These are phyloP conservation scores for Venustoraphidia nigricollis DNA, from an alignment of 2,888 invertebrate species.

Conservation along the genomic window DNA sequence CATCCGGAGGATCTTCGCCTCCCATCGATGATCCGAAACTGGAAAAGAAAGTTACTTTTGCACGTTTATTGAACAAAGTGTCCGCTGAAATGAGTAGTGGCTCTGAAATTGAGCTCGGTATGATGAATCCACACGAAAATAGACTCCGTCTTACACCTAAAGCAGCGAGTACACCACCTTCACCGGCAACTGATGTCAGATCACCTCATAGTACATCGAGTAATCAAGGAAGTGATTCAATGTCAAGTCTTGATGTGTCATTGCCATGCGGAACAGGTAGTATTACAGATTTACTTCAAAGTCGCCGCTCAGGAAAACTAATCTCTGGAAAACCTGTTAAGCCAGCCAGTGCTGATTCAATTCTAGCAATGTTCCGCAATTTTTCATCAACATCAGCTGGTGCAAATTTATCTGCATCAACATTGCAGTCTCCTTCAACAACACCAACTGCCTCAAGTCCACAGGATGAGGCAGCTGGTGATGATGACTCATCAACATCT, in stretches of 20 bases:
- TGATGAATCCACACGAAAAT: conserved; percentile 17
- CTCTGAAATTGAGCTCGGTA: conserved; percentile 46
- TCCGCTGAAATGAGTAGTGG: conserved; percentile 66
- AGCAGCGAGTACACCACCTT: conserved; percentile 42
- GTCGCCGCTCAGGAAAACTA: conserved; percentile 19
- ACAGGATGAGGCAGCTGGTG: conserved; percentile 53
- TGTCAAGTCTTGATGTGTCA: conserved; percentile 56
- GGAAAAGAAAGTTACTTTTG: conserved; percentile 67
- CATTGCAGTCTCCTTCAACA: conserved; percentile 48
- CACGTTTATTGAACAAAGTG: conserved; percentile 54
- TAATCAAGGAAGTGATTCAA: conserved; percentile 62
- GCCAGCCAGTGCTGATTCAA: conserved; percentile 64
- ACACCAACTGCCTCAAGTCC: conserved; percentile 61
- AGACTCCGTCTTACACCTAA: conserved; percentile 25
- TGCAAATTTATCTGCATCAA: conserved; percentile 41
- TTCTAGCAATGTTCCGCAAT: conserved; percentile 62
- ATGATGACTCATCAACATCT: conserved; percentile 55
- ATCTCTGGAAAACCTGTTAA: conserved; percentile 36
- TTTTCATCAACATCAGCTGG: conserved; percentile 48
- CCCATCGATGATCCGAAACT: conserved; percentile 50
- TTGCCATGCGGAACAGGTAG: conserved; percentile 43
- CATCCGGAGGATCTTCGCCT: conserved; percentile 34
- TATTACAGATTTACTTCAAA: conserved; percentile 26
- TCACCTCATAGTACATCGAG: conserved; percentile 54
- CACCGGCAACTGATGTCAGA: conserved; percentile 45